These are phyloP conservation scores for Nymphicus hollandicus DNA, from an alignment of 2,113 vertebrate species.

Conservation along the genomic window DNA sequence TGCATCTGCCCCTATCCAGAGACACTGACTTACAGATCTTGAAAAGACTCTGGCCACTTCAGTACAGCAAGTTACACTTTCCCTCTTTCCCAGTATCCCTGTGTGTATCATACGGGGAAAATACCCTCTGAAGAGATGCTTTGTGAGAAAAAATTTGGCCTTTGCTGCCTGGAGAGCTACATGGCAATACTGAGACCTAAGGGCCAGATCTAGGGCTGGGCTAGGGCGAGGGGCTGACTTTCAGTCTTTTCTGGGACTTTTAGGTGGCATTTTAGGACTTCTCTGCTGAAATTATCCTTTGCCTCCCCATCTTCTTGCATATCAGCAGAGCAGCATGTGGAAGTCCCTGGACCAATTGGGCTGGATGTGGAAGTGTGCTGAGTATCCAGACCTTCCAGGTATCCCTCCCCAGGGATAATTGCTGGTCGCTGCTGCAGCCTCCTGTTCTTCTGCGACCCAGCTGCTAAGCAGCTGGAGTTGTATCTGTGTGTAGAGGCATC, in stretches of 20 bases:
- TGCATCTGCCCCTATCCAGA: not conserved
- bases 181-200: not conserved
- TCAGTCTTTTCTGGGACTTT: not conserved
- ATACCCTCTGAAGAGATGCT: not conserved
- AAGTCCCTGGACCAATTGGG: not conserved
- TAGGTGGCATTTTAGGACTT: not conserved
- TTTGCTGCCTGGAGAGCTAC: not conserved
- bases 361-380: not conserved
- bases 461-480: not conserved
- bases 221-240: not conserved
- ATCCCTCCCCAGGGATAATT: not conserved
- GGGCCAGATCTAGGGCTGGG: not conserved
- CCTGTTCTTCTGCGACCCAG: not conserved
- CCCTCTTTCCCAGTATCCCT: not conserved
- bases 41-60: not conserved
- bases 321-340: not conserved
- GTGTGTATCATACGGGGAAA: not conserved
- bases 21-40: not conserved
- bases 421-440: rapidly evolving
- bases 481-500: not conserved
- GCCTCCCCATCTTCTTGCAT: not conserved
- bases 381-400: not conserved
- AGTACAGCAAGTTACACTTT: not conserved
- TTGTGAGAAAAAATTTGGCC: not conserved
- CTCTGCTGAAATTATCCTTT: not conserved